phyloP scores from a whole-genome alignment of 2,113 vertebrate species.

The Leucoraja erinaceus region DNA sequence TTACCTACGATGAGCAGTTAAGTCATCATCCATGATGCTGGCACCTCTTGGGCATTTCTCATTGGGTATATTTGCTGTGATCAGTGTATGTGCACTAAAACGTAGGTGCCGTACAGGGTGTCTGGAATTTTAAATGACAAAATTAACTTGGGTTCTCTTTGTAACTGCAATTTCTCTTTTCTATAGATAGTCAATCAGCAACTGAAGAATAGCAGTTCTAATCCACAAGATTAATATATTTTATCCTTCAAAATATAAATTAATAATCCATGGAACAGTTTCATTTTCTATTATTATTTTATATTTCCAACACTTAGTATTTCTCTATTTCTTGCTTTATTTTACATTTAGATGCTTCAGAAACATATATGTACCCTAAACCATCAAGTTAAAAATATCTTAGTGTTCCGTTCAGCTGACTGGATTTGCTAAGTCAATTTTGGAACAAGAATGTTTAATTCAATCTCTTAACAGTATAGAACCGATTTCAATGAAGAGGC shows the following conservation, averaged over 20 bases:
- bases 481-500: background rate
- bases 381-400: background rate
- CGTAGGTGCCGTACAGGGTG: constrained; percentile 77
- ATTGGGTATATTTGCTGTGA: constrained; percentile 84
- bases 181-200: background rate
- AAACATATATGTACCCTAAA: background rate
- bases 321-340: background rate
- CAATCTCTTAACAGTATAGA: background rate
- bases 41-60: constrained; percentile 72
- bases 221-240: background rate
- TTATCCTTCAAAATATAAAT: background rate
- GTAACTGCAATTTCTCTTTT: background rate
- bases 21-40: constrained; percentile 75
- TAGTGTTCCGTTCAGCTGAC: background rate
- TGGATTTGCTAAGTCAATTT: background rate
- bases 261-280: background rate
- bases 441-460: background rate
- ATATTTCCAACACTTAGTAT: background rate
- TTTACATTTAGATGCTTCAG: background rate
- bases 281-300: background rate
- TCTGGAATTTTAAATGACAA: constrained; percentile 51
- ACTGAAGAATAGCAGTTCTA: background rate
- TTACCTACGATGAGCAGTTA: constrained; percentile 80
- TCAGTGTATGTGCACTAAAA: constrained; percentile 73
- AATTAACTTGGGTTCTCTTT: background rate